Conservation (phyloP, 2,113 vertebrate genomes). For the Micronycteris hirsuta region DNA sequence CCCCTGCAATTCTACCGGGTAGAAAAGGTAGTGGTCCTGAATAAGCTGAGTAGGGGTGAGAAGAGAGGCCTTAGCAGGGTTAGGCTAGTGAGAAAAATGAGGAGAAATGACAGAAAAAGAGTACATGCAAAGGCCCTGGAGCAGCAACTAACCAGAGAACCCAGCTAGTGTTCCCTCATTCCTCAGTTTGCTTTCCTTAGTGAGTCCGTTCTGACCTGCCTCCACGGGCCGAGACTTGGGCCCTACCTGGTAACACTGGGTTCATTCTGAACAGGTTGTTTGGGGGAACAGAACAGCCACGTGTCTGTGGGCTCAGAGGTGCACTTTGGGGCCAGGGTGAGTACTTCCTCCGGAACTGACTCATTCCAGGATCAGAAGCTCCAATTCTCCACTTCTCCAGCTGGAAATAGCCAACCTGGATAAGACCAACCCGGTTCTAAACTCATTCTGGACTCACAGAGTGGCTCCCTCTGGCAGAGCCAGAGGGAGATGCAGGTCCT, state of each 20-base stretch:
- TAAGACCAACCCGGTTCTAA: not conserved
- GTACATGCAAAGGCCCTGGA: not conserved
- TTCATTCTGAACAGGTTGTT: not conserved
- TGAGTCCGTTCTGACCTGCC: not conserved
- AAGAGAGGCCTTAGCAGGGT: not conserved
- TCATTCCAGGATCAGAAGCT: not conserved
- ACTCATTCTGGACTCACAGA: not conserved
- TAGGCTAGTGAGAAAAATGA: not conserved
- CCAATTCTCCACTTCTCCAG: not conserved
- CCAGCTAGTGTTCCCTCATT: not conserved
- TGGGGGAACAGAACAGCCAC: not conserved
- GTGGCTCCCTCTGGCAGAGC: not conserved
- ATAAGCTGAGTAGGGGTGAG: not conserved
- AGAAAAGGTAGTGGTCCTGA: not conserved
- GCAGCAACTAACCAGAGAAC: not conserved
- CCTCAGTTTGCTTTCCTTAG: not conserved
- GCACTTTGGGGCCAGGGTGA: not conserved
- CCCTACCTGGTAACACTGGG: not conserved
- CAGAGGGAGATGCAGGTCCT: not conserved
- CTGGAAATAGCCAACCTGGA: not conserved
- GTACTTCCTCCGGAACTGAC: not conserved
- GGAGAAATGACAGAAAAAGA: not conserved
- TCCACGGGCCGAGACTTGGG: not conserved
- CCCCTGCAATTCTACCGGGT: not conserved
- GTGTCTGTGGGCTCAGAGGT: not conserved